Evolutionary conservation across 2,113 vertebrate species (phyloP), one percentile per base, ranked within the genome.

Genomic region (Bubalus kerabau): DNA sequence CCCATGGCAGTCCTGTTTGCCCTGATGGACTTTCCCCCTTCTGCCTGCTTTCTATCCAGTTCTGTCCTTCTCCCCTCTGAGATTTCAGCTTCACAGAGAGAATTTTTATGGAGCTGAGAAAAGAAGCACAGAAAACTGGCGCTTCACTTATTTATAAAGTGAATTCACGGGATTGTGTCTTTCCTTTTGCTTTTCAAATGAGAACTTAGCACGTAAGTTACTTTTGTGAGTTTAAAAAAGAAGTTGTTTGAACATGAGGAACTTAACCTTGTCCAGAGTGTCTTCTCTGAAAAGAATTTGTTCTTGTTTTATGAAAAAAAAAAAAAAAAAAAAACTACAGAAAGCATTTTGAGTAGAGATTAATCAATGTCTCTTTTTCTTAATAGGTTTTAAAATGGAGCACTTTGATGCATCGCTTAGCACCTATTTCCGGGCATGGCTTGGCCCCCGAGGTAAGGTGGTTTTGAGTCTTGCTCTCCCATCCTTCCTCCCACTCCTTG

Each of bases 361-460:
- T 97, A 91, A 97, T 96, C 46, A 91, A 12, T 98, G n/a, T 86
- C 97, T 96, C 91, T 97, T 52, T 84, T 98, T 98, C 97, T 97
- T 98, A 97, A 43, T 97, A 99, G 99, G 98, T 98, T 98, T 94
- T 98, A 98, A 99, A 98, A 99, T 99, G 99, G 99, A 99, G 98
- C 94, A 98, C 94, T 90, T 99, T 91, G 99, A 99, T 99, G 98
- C 99, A 96, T 99, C 99, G 96, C 98, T 99, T 67, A 99, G 99
- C 98, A 98, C 98, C 87, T 99, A 99, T 96, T 98, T 99, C 84
- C 99, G 99, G 95, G 98, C 99, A 96, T 99, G 99, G 99, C 99
- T 99, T 98, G 99, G 99, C 97, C 99, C 99, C 96, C 99, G 99
- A 99, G 99, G 99, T 99, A 98, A 99, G 98, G 67, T 90, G 91